Percentiles rank a stretch among this genome's conserved stretches.
phyloP scores from a whole-genome alignment of 2,888 invertebrate genomes.

The Lycocerus yunnanus region DNA sequence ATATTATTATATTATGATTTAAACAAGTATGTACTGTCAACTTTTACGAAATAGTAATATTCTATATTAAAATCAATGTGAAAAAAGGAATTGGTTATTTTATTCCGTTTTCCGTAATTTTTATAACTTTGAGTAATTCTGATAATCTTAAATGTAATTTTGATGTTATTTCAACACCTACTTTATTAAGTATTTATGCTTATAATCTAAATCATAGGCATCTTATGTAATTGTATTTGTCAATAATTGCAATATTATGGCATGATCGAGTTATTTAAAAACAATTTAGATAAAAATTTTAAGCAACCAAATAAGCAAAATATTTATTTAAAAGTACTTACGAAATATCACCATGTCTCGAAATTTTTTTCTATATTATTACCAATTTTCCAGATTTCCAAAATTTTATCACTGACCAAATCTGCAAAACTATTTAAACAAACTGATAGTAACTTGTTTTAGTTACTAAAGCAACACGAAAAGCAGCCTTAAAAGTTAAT shows the following conservation, averaged over 20 bases:
- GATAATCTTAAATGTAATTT: neutral
- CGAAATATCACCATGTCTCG: slow-evolving; percentile 45
- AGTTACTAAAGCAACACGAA: slow-evolving; percentile 40
- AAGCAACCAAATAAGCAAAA: neutral
- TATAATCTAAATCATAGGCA: too few relatives aligned
- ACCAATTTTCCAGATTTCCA: slow-evolving; percentile 40
- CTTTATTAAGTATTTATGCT: neutral
- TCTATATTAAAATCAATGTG: too few relatives aligned
- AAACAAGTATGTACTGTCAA: too few relatives aligned
- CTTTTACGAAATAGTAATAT: too few relatives aligned
- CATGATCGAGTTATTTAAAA: neutral
- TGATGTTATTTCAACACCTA: neutral
- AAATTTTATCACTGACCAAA: slow-evolving; percentile 42
- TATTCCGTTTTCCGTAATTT: neutral
- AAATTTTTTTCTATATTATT: slow-evolving; percentile 35
- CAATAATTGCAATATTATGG: neutral
- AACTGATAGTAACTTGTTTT: slow-evolving; percentile 45
- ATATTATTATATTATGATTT: too few relatives aligned
- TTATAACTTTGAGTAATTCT: too few relatives aligned
- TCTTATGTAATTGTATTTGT: neutral
- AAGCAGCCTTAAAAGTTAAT: slow-evolving; percentile 1
- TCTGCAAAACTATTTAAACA: slow-evolving; percentile 44
- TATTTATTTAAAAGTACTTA: slow-evolving; percentile 38
- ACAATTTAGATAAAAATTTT: neutral
- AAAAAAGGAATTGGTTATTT: too few relatives aligned